Base-by-base conservation (phyloP, 53 echinoderm and acorn worm species). In the Actinopyga echinites region DNA sequence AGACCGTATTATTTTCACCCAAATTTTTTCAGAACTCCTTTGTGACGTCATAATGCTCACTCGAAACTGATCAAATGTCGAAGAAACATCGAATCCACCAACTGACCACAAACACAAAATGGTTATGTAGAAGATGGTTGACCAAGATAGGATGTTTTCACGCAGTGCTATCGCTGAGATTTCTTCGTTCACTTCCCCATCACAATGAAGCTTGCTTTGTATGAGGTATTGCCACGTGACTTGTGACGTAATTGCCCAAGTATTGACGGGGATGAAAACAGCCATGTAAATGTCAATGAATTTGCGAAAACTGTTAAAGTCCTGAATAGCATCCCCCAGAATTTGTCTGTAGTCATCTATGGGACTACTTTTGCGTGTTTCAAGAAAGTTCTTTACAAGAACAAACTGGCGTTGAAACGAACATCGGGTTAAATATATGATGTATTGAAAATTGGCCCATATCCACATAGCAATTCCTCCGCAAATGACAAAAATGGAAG, bases 401-500 rank as follows among this genome's bases (percentile, higher is more conserved):
- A 29, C 24, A 20, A 77, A 77, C 20, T 77, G 77, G 5, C 77
- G 77, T 56, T 77, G 77, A 49, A 77, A 77, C 15, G 77, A 77
- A 12, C 30, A 15, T 56, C 77, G 49, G 4, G 33, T 77, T 3
- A 77, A 55, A 77, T 77, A 77, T 26, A 77, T 32, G 20, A 77
- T 6, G 56, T 77, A 77, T 20, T 29, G 53, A 21, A 77, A 77
- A 29, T 23, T 30, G 29, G 54, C 25, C 49, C 25, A 20, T 1
- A 77, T 77, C 24, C 24, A 54, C 77, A 77, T 77, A 30, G 54
- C 31, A 11, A 54, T 5, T 52, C 77, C 77, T 11, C 77, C 49
- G 26, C 31, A 77, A 2, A 77, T 20, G 29, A 77, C 77, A 9
- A 55, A 56, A 21, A 77, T 30, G 29, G 7, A 4, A 13, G 30